Conservation (phyloP, 92 coral and sea anemone genomes). For the Palythoa caribaeorum region DNA sequence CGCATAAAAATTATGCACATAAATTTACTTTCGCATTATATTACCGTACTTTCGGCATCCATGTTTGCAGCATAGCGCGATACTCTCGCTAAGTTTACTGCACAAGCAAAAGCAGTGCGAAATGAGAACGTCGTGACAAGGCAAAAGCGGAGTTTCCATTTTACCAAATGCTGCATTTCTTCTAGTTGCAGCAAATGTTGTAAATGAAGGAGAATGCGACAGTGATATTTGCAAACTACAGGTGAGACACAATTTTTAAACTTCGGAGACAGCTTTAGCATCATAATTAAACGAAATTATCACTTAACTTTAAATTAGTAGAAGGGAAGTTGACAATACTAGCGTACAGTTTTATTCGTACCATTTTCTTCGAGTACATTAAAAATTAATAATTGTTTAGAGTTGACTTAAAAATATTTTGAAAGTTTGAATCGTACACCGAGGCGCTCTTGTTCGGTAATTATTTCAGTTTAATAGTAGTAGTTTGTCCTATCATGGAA, state of each 20-base stretch:
- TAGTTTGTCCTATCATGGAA: conserved; percentile 3
- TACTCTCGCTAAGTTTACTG: conserved; percentile 31
- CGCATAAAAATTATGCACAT: too few species aligned
- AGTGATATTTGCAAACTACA: too few species aligned
- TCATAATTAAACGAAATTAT: too few species aligned
- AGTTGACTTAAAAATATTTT: too few species aligned
- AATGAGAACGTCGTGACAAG: too few species aligned
- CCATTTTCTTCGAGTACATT: background rate
- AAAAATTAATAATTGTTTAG: background rate
- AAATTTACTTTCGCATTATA: background rate
- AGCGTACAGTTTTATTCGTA: too few species aligned
- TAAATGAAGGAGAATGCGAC: background rate
- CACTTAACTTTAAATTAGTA: too few species aligned
- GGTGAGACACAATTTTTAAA: too few species aligned
- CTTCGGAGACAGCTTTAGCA: too few species aligned
- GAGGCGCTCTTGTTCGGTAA: conserved; percentile 5
- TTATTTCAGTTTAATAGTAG: background rate
- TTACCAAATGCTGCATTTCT: conserved; percentile 25
- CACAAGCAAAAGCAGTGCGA: background rate
- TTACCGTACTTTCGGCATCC: conserved; percentile 2
- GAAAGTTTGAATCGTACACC: conserved; percentile 9
- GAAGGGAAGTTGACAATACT: too few species aligned
- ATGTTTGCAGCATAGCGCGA: conserved; percentile 29
- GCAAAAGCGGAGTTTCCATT: background rate
- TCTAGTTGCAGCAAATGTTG: conserved; percentile 18